Percentiles rank a stretch among this genome's conserved stretches.
These are phyloP conservation scores for Alligator mississippiensis DNA, from an alignment of 2,113 vertebrate species.

Conservation along the genomic window DNA sequence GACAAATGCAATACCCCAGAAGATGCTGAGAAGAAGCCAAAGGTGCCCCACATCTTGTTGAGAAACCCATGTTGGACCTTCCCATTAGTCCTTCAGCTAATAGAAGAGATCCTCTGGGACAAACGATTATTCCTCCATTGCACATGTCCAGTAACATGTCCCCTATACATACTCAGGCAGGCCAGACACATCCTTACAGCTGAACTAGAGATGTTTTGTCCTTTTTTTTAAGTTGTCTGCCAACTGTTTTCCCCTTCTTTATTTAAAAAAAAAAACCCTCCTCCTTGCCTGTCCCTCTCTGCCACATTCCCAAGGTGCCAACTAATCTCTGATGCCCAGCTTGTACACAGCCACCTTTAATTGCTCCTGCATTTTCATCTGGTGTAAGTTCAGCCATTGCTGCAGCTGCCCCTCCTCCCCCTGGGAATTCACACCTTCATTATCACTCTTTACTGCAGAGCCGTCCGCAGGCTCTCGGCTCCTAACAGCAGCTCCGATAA, in stretches of 20 bases:
- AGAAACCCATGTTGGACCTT: not conserved
- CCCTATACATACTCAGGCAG: not conserved
- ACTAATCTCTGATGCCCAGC: slow-evolving; percentile 89
- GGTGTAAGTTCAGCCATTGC: slow-evolving; percentile 91
- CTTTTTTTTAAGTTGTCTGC: slow-evolving; percentile 56
- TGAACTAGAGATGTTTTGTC: not conserved
- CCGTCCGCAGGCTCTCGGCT: slow-evolving; percentile 88
- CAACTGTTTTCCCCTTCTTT: slow-evolving; percentile 39
- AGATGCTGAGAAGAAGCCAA: not conserved
- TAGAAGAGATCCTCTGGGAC: not conserved
- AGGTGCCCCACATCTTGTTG: not conserved
- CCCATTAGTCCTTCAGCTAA: not conserved
- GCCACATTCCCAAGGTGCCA: slow-evolving; percentile 87
- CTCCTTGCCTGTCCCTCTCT: slow-evolving; percentile 73
- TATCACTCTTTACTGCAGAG: slow-evolving; percentile 97
- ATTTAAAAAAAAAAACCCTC: slow-evolving; percentile 45
- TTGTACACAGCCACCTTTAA: slow-evolving; percentile 89
- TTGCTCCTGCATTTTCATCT: slow-evolving; percentile 91
- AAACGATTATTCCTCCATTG: not conserved
- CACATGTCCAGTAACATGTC: not conserved
- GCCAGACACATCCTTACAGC: not conserved
- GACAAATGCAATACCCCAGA: not conserved
- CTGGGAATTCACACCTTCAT: slow-evolving; percentile 96
- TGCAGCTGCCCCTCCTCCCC: slow-evolving; percentile 88
- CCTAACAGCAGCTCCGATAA: slow-evolving; percentile 93